phyloP scores from a whole-genome alignment of 2,797 vertebrate genomes.

The Hydrolagus colliei region DNA sequence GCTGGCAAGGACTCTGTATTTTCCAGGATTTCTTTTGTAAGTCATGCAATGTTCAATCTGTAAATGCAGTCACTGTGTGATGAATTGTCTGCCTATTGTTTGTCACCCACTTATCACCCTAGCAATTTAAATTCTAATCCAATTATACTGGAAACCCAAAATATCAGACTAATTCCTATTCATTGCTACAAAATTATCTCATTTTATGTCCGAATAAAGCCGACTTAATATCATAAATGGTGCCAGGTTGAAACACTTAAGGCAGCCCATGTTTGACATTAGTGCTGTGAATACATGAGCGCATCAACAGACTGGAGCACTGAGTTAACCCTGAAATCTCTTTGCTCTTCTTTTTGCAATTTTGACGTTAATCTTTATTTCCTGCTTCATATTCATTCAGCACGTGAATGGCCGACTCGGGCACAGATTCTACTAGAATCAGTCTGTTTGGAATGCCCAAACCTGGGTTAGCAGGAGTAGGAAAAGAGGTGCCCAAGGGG shows the following conservation, averaged over 20 bases:
- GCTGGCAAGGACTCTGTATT: background rate
- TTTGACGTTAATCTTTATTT: too few species aligned
- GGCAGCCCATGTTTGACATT: background rate
- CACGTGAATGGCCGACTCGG: too few species aligned
- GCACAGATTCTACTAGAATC: too few species aligned
- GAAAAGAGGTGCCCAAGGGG: too few species aligned
- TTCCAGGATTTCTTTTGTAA: background rate
- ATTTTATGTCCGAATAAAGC: conserved; percentile 16
- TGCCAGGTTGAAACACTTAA: background rate
- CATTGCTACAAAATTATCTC: conserved; percentile 10
- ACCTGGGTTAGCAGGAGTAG: too few species aligned
- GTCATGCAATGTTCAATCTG: background rate
- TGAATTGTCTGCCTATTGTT: conserved; percentile 13
- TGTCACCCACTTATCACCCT: conserved; percentile 17
- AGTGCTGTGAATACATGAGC: background rate
- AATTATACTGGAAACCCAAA: conserved; percentile 5
- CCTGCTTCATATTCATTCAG: too few species aligned
- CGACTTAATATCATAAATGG: background rate
- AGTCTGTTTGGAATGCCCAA: too few species aligned
- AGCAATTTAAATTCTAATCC: conserved; percentile 29
- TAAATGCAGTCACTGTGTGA: background rate
- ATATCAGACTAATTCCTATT: background rate
- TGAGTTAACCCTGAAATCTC: too few species aligned
- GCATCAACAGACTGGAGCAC: background rate
- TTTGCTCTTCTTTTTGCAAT: too few species aligned